These are phyloP conservation scores for Zophobas morio DNA, from an alignment of 1,140 invertebrate species.

Conservation along the genomic window DNA sequence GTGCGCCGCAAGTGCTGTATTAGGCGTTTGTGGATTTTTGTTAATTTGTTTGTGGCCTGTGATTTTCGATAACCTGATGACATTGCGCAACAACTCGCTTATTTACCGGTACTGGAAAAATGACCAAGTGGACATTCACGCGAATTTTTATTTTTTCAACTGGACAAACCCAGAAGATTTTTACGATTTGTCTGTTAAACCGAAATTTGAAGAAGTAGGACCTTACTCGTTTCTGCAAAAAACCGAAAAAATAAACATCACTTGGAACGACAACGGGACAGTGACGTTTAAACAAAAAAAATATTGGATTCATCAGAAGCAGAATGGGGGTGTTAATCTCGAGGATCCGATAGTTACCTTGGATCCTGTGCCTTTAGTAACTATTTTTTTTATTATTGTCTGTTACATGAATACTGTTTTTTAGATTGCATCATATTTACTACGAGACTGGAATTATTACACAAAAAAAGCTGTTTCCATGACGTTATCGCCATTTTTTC, in stretches of 20 bases:
- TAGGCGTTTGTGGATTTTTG: too few species aligned
- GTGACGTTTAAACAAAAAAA: slow-evolving; percentile 84
- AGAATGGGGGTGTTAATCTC: slow-evolving; percentile 69
- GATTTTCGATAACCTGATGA: too few species aligned
- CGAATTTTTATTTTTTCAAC: slow-evolving; percentile 82
- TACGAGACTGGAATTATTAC: slow-evolving; percentile 28
- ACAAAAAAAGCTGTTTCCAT: background rate
- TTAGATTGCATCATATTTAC: too few species aligned
- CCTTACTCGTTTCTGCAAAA: slow-evolving; percentile 81
- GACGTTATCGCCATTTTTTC: background rate
- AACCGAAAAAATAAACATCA: slow-evolving; percentile 79
- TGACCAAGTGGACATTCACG: too few species aligned
- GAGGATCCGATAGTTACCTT: slow-evolving; percentile 76
- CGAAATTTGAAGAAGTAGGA: slow-evolving; percentile 70
- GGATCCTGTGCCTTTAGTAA: slow-evolving; percentile 87
- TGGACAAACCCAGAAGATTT: slow-evolving; percentile 85
- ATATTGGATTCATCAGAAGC: slow-evolving; percentile 82
- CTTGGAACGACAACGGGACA: slow-evolving; percentile 75
- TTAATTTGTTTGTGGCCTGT: too few species aligned
- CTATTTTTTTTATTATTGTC: too few species aligned
- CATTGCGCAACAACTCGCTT: too few species aligned
- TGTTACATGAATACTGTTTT: too few species aligned
- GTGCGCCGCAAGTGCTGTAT: too few species aligned
- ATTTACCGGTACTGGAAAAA: too few species aligned
- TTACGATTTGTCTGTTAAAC: slow-evolving; percentile 49